A percentile compares a stretch with the other conserved stretches of the same genome.
These are phyloP conservation scores for Camponotus fellah DNA, from an alignment of 2,888 invertebrate species.

Conservation along the genomic window DNA sequence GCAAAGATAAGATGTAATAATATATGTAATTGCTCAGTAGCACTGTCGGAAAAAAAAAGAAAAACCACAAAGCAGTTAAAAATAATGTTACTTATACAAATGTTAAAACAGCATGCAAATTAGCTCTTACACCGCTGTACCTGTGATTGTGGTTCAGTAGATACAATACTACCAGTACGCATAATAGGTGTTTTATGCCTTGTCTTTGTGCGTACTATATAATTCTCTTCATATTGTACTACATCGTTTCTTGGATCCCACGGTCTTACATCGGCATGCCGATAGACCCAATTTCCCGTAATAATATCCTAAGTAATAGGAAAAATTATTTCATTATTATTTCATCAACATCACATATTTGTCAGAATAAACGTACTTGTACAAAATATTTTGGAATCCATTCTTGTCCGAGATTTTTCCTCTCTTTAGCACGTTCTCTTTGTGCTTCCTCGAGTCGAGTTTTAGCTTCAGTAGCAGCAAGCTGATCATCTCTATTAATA, in stretches of 20 bases:
- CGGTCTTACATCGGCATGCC: constrained; percentile 93
- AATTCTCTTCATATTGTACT: constrained; percentile 94
- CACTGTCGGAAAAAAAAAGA: constrained; percentile 13
- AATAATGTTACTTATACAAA: constrained; percentile 40
- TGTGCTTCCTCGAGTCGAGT: constrained; percentile 96
- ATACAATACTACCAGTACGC: constrained; percentile 90
- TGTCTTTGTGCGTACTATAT: constrained; percentile 92
- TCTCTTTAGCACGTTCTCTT: constrained; percentile 90
- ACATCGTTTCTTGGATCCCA: constrained; percentile 96
- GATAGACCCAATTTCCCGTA: constrained; percentile 91
- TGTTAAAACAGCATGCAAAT: constrained; percentile 48
- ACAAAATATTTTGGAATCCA: constrained; percentile 93
- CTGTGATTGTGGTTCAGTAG: constrained; percentile 88
- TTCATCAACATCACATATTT: constrained; percentile 3
- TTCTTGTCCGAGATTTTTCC: constrained; percentile 89
- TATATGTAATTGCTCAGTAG: constrained; percentile 16
- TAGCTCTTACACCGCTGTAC: constrained; percentile 73
- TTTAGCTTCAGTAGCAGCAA: constrained; percentile 96
- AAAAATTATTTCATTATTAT: constrained; percentile 20
- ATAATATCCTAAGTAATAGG: constrained; percentile 83
- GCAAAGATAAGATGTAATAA: neutral
- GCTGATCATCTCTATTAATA: constrained; percentile 92
- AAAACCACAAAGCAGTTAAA: constrained; percentile 30
- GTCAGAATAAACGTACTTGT: constrained; percentile 84
- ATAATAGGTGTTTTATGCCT: constrained; percentile 92